Conservation (phyloP, 2,797 vertebrate species). For the Pantherophis alleghaniensis region DNA sequence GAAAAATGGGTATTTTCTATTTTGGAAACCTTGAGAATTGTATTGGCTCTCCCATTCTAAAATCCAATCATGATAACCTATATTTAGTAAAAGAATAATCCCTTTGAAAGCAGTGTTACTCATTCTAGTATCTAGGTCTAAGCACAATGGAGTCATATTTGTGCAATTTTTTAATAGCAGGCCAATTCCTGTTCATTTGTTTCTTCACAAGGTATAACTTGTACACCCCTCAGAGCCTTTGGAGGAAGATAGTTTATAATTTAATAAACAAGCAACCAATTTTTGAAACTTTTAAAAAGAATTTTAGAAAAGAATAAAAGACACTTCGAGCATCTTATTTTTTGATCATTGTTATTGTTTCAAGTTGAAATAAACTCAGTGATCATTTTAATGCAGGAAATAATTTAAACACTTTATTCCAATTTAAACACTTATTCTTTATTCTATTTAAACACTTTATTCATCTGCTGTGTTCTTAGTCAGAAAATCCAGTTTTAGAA, state of each 20-base stretch:
- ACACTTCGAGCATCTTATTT: not conserved
- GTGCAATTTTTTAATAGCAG: not conserved
- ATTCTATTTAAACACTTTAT: not conserved
- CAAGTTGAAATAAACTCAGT: not conserved
- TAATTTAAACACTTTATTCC: not conserved
- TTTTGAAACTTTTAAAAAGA: not conserved
- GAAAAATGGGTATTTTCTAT: not conserved
- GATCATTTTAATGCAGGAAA: not conserved
- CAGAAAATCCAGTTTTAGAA: not conserved
- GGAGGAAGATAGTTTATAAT: not conserved
- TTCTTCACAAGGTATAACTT: not conserved
- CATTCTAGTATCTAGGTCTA: not conserved
- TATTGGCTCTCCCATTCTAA: not conserved
- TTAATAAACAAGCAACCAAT: not conserved
- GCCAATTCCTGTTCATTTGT: not conserved
- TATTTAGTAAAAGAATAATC: not conserved
- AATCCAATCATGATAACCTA: not conserved
- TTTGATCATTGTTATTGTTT: not conserved
- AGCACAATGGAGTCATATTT: not conserved
- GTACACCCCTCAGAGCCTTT: not conserved
- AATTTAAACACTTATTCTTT: not conserved
- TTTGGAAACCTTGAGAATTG: not conserved
- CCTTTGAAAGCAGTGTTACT: not conserved
- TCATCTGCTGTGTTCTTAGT: not conserved
- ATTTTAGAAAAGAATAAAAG: not conserved